These are phyloP conservation scores for Dromiciops gliroides DNA, from an alignment of 2,113 vertebrate species.

Conservation along the genomic window DNA sequence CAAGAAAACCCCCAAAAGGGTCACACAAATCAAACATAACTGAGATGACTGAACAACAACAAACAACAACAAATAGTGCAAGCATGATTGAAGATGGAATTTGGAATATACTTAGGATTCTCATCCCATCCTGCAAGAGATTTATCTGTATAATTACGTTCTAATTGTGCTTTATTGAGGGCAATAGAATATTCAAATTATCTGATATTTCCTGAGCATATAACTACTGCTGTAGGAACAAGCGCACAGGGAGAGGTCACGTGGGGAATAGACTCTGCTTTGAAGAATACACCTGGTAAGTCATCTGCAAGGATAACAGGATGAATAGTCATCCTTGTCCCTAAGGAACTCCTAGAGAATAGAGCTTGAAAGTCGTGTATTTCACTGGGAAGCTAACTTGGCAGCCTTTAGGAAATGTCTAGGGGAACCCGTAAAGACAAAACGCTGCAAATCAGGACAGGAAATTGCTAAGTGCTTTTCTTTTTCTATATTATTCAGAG, in stretches of 20 bases:
- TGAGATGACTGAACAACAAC: background rate
- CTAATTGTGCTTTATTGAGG: background rate
- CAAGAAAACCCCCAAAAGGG: background rate
- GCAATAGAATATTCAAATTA: slow-evolving; percentile 12
- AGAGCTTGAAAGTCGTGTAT: background rate
- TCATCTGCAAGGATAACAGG: background rate
- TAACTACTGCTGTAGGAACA: background rate
- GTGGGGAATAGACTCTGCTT: background rate
- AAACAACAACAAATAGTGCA: background rate
- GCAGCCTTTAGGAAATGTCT: background rate
- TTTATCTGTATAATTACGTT: background rate
- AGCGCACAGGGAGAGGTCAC: background rate
- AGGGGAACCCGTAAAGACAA: background rate
- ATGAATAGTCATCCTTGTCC: background rate
- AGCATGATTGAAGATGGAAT: background rate
- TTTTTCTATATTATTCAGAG: background rate
- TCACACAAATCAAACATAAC: background rate
- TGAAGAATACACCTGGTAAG: slow-evolving; percentile 20
- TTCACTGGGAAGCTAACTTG: slow-evolving; percentile 24
- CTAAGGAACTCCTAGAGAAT: background rate
- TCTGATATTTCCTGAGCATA: slow-evolving; percentile 9
- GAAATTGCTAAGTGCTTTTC: background rate
- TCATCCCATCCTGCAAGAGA: background rate
- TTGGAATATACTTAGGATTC: background rate
- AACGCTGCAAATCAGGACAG: background rate